Evolutionary conservation across 2,888 invertebrate species (phyloP).

Genomic region (Caenorhabditis wallacei): DNA sequence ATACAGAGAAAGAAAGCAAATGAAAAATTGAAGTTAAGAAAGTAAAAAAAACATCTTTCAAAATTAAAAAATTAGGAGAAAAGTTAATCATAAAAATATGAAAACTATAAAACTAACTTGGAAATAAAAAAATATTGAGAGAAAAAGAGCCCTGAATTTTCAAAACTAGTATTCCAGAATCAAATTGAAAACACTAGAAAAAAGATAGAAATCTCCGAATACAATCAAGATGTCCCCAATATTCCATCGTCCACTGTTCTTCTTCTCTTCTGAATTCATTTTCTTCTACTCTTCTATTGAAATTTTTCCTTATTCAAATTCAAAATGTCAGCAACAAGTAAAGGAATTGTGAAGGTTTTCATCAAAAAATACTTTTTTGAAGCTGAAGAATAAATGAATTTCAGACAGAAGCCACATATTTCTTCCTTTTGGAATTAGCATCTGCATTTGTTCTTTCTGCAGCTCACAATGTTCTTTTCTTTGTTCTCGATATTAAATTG

Average conservation of each 20-base stretch:
- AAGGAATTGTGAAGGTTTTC: conserved; percentile 11
- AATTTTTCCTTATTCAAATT: neutral
- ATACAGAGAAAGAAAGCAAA: no score
- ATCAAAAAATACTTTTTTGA: neutral
- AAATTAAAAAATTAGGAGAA: no score
- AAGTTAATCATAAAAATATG: no score
- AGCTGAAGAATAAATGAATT: neutral
- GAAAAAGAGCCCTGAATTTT: no score
- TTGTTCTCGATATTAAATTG: conserved; percentile 78
- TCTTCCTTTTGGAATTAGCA: conserved; percentile 73
- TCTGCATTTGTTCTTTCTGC: conserved; percentile 80
- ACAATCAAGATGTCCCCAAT: conserved; percentile 30
- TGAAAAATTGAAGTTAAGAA: no score
- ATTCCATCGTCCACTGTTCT: neutral
- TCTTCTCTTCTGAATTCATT: neutral
- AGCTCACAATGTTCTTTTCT: conserved; percentile 81
- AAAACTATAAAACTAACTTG: neutral
- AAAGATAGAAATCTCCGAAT: conserved; percentile 23
- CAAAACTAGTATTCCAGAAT: neutral
- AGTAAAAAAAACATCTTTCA: no score
- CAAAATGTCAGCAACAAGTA: conserved; percentile 4
- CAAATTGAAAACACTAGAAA: neutral
- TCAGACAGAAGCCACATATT: conserved; percentile 58
- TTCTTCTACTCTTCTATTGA: neutral
- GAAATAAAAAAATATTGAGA: neutral